These are phyloP conservation scores for Actias luna DNA, from an alignment of 2,888 invertebrate genomes.

Conservation along the genomic window DNA sequence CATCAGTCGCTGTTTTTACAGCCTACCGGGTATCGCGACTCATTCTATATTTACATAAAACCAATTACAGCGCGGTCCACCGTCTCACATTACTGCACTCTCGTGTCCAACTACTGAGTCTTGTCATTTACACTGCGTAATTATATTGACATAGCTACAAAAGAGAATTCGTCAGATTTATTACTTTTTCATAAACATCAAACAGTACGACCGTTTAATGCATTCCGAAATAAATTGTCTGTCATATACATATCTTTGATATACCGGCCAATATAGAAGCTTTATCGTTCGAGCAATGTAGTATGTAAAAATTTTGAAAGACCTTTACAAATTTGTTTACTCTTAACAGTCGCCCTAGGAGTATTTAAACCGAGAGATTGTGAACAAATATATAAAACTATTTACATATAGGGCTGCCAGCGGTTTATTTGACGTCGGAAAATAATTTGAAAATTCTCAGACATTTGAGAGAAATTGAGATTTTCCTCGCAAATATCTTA, in stretches of 20 bases:
- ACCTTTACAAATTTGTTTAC: too few species aligned
- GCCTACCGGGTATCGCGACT: conserved; percentile 37
- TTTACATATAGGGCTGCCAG: too few species aligned
- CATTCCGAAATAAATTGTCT: neutral
- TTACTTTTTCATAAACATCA: neutral
- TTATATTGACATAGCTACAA: conserved; percentile 10
- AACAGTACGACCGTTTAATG: neutral
- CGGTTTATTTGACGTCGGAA: too few species aligned
- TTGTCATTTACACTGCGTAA: conserved; percentile 7
- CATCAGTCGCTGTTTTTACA: conserved; percentile 22
- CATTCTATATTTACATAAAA: conserved; percentile 68
- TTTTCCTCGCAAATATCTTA: too few species aligned
- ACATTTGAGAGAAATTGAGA: too few species aligned
- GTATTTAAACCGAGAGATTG: too few species aligned
- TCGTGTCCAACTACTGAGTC: conserved; percentile 19
- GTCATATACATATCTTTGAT: neutral
- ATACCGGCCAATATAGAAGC: too few species aligned
- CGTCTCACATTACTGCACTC: conserved; percentile 35
- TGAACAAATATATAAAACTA: too few species aligned
- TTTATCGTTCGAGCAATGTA: too few species aligned
- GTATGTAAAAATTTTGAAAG: too few species aligned
- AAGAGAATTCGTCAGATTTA: neutral
- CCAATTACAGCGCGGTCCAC: conserved; percentile 56
- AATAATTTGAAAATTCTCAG: too few species aligned
- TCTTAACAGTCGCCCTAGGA: too few species aligned